Evolutionary conservation across 2,888 invertebrate species (phyloP).

Genomic region (Stramonita haemastoma): DNA sequence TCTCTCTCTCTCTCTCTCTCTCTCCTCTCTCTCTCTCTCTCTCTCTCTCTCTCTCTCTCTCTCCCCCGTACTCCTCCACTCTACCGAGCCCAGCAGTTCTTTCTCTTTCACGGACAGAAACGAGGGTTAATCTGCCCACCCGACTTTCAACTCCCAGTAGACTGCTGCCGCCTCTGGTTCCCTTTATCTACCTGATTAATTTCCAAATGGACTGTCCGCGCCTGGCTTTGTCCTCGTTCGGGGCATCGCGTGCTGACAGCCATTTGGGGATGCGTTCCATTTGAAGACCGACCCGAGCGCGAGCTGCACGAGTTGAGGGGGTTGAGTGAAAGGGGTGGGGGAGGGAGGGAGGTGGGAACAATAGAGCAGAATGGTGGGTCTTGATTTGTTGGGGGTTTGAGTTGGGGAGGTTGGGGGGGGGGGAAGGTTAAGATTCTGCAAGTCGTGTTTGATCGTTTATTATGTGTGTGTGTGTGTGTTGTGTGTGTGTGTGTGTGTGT

Average conservation of each 20-base stretch:
- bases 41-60: background rate
- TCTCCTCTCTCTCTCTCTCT: background rate
- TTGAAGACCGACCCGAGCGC: conserved; percentile 36
- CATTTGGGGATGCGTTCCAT: conserved; percentile 38
- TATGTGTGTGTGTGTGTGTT: background rate
- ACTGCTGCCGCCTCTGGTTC: background rate
- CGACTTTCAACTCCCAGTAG: background rate
- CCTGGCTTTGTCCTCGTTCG: conserved; percentile 27
- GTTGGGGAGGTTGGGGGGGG: background rate
- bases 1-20: too few species aligned
- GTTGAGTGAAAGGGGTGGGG: background rate
- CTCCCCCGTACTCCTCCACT: background rate
- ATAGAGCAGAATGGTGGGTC: background rate
- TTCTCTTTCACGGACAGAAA: background rate
- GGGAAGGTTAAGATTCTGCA: background rate
- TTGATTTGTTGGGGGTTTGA: background rate
- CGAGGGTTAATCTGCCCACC: conserved; percentile 17
- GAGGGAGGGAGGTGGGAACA: background rate
- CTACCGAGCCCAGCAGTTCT: background rate
- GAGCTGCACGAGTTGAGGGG: background rate
- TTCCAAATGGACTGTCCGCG: conserved; percentile 39
- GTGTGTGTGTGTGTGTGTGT: conserved; percentile 10
- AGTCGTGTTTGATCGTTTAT: background rate
- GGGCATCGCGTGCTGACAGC: conserved; percentile 39
- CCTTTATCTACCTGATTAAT: conserved; percentile 43